phyloP scores from a whole-genome alignment of 2,113 vertebrate species.

The Ivindomyrus marchei region DNA sequence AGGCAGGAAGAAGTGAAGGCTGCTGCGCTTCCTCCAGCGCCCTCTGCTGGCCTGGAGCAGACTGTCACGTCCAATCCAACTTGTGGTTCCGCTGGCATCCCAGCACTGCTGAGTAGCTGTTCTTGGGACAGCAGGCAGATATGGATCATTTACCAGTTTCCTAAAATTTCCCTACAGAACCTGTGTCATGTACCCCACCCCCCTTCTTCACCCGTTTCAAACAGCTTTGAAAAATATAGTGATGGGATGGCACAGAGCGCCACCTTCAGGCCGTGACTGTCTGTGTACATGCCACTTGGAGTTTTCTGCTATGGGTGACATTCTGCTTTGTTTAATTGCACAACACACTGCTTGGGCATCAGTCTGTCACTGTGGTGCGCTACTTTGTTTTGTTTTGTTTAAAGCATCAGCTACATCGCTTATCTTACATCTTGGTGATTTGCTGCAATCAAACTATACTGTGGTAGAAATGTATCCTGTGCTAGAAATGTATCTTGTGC shows the following conservation, averaged over 20 bases:
- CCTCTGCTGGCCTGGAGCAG: background rate
- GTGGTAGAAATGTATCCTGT: background rate
- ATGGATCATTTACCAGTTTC: background rate
- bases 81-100: background rate
- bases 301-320: background rate
- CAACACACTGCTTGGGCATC: background rate
- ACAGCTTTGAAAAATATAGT: background rate
- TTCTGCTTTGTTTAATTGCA: background rate
- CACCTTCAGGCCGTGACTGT: background rate
- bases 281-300: background rate
- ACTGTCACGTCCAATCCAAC: background rate
- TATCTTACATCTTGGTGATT: background rate
- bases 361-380: background rate
- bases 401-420: background rate
- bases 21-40: background rate
- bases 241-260: background rate
- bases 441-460: background rate
- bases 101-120: background rate
- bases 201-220: background rate
- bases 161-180: background rate
- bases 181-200: background rate
- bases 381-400: background rate
- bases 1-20: constrained; percentile 87
- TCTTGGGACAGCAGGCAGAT: background rate
- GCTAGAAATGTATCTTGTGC: background rate